Base-by-base conservation (phyloP, 2,888 invertebrate species). In the Caenorhabditis panamensis region DNA sequence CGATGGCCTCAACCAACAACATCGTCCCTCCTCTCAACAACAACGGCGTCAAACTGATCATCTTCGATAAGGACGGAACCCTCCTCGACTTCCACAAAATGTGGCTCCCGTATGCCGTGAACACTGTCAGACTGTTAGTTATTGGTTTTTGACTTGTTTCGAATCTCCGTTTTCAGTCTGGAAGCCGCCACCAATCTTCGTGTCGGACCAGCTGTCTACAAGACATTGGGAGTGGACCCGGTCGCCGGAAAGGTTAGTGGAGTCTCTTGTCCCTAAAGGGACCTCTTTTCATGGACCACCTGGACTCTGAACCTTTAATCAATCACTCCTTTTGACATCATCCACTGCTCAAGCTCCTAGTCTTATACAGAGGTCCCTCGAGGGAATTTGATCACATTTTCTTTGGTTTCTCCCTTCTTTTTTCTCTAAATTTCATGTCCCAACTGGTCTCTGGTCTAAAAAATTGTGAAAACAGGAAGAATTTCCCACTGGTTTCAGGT, bases 41-140 rank as follows among this genome's bases (percentile, higher is more conserved):
- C 69, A 79, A 82, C 44, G 82, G 81, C 24, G 83, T 85, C n/a
- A 84, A 84, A 49, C 73, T 91, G 44, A 92, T 92, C 36, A 92
- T 92, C 58, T 92, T 92, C 87, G 92, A 92, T 87, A 92, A 92
- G 86, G 92, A 92, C 88, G 92, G 92, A 20, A 92, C 92, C 1
- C 90, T 92, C 24, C 91, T 92, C 58, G 92, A 92, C 78, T 92
- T 92, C 83, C 91, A 92, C 83, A 88, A 91, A 66, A 92, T 92
- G 92, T 92, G 92, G 92, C 89, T 91, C 56, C 92, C 92, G 24
- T 92, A 92, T 91, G 90, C 91, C 5, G 89, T 88, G 26, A 85
- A 85, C 20, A 85, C 92, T 6, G 90, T 90, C 28, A 79, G 87
- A 81, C 63, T 86, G 86, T 86, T 47, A 81, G 83, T 73, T n/a